phyloP scores from a whole-genome alignment of 2,113 vertebrate genomes.

The Rhinoderma darwinii region DNA sequence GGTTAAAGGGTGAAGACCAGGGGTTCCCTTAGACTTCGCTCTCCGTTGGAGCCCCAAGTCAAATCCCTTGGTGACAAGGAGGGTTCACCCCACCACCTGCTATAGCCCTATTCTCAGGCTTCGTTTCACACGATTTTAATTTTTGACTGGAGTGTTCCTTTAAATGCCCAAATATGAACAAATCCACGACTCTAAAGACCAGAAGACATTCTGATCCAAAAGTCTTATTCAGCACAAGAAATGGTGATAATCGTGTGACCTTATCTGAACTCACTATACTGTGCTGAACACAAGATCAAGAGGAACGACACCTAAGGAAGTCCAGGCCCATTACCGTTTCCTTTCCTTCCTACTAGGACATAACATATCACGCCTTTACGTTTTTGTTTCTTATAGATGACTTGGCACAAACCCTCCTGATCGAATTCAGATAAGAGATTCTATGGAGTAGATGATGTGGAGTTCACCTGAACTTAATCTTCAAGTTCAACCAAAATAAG shows the following conservation, averaged over 20 bases:
- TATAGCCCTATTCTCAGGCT: too few relatives aligned
- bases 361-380: background rate
- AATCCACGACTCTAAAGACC: too few relatives aligned
- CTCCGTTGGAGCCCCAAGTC: too few relatives aligned
- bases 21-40: too few relatives aligned
- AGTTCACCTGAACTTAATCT: background rate
- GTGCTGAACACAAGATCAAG: constrained; percentile 1
- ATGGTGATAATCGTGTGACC: background rate
- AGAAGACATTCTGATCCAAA: too few relatives aligned
- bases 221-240: background rate
- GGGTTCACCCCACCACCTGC: too few relatives aligned
- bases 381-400: background rate
- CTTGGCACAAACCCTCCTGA: background rate
- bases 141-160: too few relatives aligned
- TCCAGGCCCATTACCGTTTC: constrained; percentile 28
- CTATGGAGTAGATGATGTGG: background rate
- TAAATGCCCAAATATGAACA: too few relatives aligned
- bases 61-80: too few relatives aligned
- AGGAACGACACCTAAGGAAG: constrained; percentile 7
- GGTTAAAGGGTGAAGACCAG: too few relatives aligned
- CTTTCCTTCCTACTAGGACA: background rate
- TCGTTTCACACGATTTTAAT: too few relatives aligned
- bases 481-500: constrained; percentile 1
- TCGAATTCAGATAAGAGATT: constrained; percentile 14
- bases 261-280: constrained; percentile 28